Conservation (phyloP, 2,113 vertebrate species). For the Notiomystis cincta region DNA sequence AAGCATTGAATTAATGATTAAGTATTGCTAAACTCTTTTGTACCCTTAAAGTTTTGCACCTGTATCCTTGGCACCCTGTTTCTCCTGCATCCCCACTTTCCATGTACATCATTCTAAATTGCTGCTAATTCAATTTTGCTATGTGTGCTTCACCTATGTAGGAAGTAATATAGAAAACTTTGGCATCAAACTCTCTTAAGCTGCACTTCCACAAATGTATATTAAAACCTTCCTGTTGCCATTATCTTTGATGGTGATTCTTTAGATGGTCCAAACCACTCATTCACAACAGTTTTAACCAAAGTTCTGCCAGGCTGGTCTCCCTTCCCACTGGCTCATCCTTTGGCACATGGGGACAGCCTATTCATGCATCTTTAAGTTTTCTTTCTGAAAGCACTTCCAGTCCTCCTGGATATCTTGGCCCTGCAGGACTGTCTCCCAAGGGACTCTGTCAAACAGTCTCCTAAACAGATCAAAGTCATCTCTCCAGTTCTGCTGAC, state of each 20-base stretch:
- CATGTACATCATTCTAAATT: neutral
- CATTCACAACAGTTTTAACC: neutral
- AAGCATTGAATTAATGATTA: neutral
- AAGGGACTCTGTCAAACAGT: neutral
- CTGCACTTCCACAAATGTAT: neutral
- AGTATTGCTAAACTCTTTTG: neutral
- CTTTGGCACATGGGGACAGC: neutral
- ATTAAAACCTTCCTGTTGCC: neutral
- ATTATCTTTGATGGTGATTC: neutral
- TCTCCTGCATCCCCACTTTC: neutral
- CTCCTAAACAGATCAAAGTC: neutral
- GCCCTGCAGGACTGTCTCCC: neutral
- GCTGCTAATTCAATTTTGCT: neutral
- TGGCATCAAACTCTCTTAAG: neutral
- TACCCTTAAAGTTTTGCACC: neutral
- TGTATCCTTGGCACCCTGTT: neutral
- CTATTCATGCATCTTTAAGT: neutral
- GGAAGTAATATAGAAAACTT: neutral
- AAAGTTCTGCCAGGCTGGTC: neutral
- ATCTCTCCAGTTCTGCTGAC: neutral
- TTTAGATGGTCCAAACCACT: neutral
- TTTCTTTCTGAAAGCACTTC: neutral
- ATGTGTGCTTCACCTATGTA: neutral
- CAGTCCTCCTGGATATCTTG: neutral
- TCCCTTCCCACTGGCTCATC: fast-evolving